Percentiles rank a stretch among this genome's conserved stretches.
phyloP scores from a whole-genome alignment of 1,140 invertebrate genomes.

The Hyposmocoma kahamanoa region DNA sequence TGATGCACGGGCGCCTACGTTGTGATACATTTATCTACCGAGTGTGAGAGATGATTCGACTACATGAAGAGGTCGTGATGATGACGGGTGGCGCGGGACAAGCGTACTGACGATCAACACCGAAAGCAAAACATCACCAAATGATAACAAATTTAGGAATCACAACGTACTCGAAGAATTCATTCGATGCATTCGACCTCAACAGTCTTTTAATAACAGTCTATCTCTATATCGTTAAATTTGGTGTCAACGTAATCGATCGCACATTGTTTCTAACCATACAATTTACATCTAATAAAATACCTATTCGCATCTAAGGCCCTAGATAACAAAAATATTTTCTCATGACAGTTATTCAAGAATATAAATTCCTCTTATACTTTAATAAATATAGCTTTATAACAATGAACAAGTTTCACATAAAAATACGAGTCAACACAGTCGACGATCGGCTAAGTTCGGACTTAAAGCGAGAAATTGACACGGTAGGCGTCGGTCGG shows the following conservation, averaged over 20 bases:
- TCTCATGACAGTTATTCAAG: conserved; percentile 43
- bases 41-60: conserved; percentile 59
- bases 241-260: conserved; percentile 50
- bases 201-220: conserved; percentile 65
- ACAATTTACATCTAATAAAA: conserved; percentile 54
- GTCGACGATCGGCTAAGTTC: conserved; percentile 53
- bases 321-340: conserved; percentile 67
- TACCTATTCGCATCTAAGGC: conserved; percentile 47
- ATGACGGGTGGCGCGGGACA: conserved; percentile 55
- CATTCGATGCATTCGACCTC: conserved; percentile 63
- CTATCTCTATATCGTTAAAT: conserved; percentile 43
- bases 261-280: conserved; percentile 53
- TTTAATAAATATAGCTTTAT: conserved; percentile 64
- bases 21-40: conserved; percentile 73
- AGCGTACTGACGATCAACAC: conserved; percentile 59
- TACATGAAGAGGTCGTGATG: conserved; percentile 61
- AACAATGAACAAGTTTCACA: conserved; percentile 64
- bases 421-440: conserved; percentile 59
- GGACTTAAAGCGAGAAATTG: conserved; percentile 64
- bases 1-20: conserved; percentile 65
- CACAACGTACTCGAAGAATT: conserved; percentile 46
- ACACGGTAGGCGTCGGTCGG: conserved; percentile 45
- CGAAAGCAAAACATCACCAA: conserved; percentile 66
- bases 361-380: conserved; percentile 57
- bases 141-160: conserved; percentile 36